phyloP scores from a whole-genome alignment of 1,140 invertebrate species.

The Pseudomyrmex flavicornis region DNA sequence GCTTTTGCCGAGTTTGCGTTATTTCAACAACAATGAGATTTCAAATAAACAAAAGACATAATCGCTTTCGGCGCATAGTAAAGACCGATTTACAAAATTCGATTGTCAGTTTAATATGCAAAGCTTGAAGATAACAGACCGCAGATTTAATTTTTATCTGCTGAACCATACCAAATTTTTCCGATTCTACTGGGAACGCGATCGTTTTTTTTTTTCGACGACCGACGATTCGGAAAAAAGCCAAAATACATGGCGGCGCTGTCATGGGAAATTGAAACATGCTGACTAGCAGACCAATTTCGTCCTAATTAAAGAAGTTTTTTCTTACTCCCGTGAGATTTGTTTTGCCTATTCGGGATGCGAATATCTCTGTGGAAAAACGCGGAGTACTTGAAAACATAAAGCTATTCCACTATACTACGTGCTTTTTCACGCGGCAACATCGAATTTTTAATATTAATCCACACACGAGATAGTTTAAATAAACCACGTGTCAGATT shows the following conservation, averaged over 20 bases:
- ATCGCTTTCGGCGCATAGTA: neutral
- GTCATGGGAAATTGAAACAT: conserved; percentile 70
- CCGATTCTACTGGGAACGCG: conserved; percentile 52
- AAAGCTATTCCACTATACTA: conserved; percentile 3
- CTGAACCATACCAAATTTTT: conserved; percentile 54
- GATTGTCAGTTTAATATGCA: conserved; percentile 33
- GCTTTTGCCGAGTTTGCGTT: conserved; percentile 8
- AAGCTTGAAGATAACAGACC: conserved; percentile 35
- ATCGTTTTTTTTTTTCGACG: conserved; percentile 57
- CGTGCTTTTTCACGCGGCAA: conserved; percentile 24
- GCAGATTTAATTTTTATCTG: conserved; percentile 52
- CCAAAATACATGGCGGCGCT: conserved; percentile 67
- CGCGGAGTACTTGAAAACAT: conserved; percentile 21
- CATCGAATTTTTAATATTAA: conserved; percentile 42
- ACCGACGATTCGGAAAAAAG: conserved; percentile 64
- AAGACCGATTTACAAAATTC: conserved; percentile 21
- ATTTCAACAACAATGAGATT: neutral
- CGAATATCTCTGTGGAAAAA: conserved; percentile 49
- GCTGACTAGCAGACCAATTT: conserved; percentile 65
- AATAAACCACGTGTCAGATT: conserved; percentile 13
- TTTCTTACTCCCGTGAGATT: conserved; percentile 58
- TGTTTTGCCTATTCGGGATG: conserved; percentile 29
- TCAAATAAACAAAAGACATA: neutral
- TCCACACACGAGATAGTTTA: neutral
- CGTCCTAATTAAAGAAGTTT: conserved; percentile 62